Base-by-base conservation (phyloP, 2,797 vertebrate genomes). In the Knipowitschia caucasica region DNA sequence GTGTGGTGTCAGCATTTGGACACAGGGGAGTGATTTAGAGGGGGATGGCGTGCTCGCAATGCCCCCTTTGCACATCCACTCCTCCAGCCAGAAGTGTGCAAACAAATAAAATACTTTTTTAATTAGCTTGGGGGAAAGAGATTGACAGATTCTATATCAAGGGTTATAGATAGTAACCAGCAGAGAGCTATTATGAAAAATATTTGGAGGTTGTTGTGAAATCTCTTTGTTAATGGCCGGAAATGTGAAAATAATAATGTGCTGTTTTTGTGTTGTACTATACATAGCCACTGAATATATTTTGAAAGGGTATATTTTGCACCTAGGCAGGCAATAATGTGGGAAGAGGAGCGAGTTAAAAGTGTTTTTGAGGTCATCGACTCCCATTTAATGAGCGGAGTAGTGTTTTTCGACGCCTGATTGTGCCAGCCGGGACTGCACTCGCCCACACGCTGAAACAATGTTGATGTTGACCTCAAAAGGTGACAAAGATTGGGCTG, bases 101-200 rank as follows among this genome's bases (percentile, higher is more conserved):
- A 89, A 89, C 86, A 83, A 86, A 87, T 86, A 82, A 69, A 82
- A n/a, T 68, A 70, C 70, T 71, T 56, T 85, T 91, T 91, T 88
- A 88, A 90, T 92, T 90, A 86, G 55, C 86, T 74, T 71, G 80
- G 77, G 75, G 73, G 71, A 17, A 46, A 58, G 65, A 78, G 84
- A 81, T 64, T 91, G 91, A 92, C 89, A 92, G 85, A 83, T 80
- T 73, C 65, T 39, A 20, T 17, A 20, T 17, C 36, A 64, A 78
- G 79, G 40, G 65, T 64, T 78, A 50, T 85, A 79, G 75, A 91
- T 78, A 84, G n/a, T n/a, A 66, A 74, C 24, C 84, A 85, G 84
- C 90, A 89, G 89, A 84, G 50, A 82, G 68, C 67, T 82, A 90
- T 91, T 90, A 86, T 60, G 76, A 78, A 82, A 88, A 89, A 88